Percentiles rank a stretch among this genome's conserved stretches.
These are phyloP conservation scores for Monopis laevigella DNA, from an alignment of 2,888 invertebrate species.

Conservation along the genomic window DNA sequence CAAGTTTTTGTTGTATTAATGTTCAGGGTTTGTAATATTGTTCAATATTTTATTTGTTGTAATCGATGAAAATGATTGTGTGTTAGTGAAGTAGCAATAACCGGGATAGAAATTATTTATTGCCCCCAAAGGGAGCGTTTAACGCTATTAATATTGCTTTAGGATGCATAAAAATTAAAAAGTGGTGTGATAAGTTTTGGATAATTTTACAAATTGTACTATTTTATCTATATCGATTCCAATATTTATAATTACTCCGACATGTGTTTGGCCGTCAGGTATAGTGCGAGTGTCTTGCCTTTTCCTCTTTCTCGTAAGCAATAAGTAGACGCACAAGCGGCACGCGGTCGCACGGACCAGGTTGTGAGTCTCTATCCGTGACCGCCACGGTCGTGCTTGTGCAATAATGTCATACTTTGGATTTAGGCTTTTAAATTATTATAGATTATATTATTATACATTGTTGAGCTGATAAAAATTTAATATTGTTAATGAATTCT, in stretches of 20 bases:
- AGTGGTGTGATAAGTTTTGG: slow-evolving; percentile 68
- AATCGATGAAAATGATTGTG: slow-evolving; percentile 65
- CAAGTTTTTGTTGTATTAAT: slow-evolving; percentile 61
- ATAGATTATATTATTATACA: slow-evolving; percentile 68
- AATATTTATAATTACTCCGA: slow-evolving; percentile 34
- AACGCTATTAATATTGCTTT: slow-evolving; percentile 64
- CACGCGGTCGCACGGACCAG: too few relatives aligned
- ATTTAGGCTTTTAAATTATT: slow-evolving; percentile 70
- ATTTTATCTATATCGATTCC: slow-evolving; percentile 62
- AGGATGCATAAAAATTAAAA: slow-evolving; percentile 62
- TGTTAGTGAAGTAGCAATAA: slow-evolving; percentile 63
- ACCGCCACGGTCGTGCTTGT: slow-evolving; percentile 69
- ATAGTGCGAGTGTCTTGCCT: slow-evolving; percentile 64
- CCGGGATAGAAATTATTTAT: slow-evolving; percentile 56
- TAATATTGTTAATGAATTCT: slow-evolving; percentile 69
- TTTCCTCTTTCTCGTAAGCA: too few relatives aligned
- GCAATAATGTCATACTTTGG: slow-evolving; percentile 70
- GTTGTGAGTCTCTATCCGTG: slow-evolving; percentile 68
- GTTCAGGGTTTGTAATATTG: slow-evolving; percentile 62
- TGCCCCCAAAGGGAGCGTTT: slow-evolving; percentile 67
- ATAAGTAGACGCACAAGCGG: too few relatives aligned
- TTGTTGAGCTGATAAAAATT: slow-evolving; percentile 72
- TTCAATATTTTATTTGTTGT: slow-evolving; percentile 62
- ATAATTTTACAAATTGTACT: slow-evolving; percentile 68
- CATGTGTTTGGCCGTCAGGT: slow-evolving; percentile 18